Evolutionary conservation across 2,797 vertebrate species (phyloP), one percentile per base, ranked within the genome.

Genomic region (Sebastes cheni): DNA sequence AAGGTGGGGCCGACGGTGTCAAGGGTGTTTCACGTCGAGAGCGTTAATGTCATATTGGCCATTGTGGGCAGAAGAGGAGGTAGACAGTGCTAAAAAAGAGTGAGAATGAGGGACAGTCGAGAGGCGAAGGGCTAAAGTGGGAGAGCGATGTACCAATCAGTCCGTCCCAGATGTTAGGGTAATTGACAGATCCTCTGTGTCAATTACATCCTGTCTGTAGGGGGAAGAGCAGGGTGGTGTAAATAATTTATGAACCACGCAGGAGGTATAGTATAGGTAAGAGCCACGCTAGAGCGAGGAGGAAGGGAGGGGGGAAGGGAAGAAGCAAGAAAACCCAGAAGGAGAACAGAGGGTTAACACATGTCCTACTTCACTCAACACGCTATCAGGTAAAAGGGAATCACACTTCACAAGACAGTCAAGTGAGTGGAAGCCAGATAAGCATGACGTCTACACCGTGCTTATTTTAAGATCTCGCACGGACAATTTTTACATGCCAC

Each of bases 141-240:
- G 67, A 84, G 87, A 83, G 89, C 18, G 23, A 83, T 81, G 87
- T 55, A 62, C 73, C 83, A 86, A 86, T 91, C 84, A 79, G 77
- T 72, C 83, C 86, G 68, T 85, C 86, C 81, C 87, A 92, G 91
- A 92, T 91, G 92, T 91, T 88, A 6, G 70, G 74, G 76, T 85
- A 90, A 93, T 90, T 82, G 90, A 89, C 89, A 83, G 85, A 93
- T 91, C 86, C 84, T 88, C 76, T 59, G 86, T 90, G 88, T 93
- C 93, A 86, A 81, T 94, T 92, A 90, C 84, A 85, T 73, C 85
- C 89, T 74, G 85, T 87, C 78, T 79, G 88, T 67, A 64, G 77
- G 75, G 69, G 70, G 54, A 68, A 27, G 64, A 76, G 81, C 72
- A 56, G 76, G 42, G 34, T 68, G 77, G 58, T 68, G 83, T 93